Evolutionary conservation across 1,140 invertebrate genomes (phyloP).

Genomic region (Adoxophyes honmai): DNA sequence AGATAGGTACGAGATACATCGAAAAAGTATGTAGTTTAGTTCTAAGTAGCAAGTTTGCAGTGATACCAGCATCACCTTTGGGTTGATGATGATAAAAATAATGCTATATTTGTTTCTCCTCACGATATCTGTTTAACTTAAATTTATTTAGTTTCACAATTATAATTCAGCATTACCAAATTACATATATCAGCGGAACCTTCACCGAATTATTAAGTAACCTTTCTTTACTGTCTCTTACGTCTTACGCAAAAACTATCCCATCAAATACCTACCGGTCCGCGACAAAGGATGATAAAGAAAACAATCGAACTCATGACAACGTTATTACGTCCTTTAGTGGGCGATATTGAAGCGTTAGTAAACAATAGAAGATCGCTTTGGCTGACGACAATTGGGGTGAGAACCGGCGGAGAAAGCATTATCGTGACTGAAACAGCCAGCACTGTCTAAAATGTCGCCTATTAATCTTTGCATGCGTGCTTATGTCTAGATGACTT

Average conservation of each 20-base stretch:
- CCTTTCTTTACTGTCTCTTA: background rate
- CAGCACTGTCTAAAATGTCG: slow-evolving; percentile 22
- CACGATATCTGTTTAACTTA: no score
- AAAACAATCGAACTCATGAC: slow-evolving; percentile 6
- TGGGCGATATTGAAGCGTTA: slow-evolving; percentile 9
- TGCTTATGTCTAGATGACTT: no score
- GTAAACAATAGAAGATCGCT: slow-evolving; percentile 6
- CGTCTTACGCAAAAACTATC: slow-evolving; percentile 5
- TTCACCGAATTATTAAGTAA: no score
- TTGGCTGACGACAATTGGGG: slow-evolving; percentile 5
- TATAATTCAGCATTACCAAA: no score
- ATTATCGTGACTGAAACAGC: slow-evolving; percentile 24
- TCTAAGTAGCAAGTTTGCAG: no score
- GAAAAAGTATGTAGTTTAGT: no score
- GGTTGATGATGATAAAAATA: no score
- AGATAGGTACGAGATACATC: no score
- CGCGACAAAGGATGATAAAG: slow-evolving; percentile 1
- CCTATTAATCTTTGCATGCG: slow-evolving; percentile 25
- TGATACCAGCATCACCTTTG: no score
- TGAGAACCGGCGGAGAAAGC: slow-evolving; percentile 32
- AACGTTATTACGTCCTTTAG: slow-evolving; percentile 7
- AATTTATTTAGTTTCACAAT: no score
- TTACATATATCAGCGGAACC: no score
- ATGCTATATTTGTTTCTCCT: no score
- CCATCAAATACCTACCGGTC: background rate